These are phyloP conservation scores for Acropora yongei DNA, from an alignment of 64 coral and sea anemone genomes.

Conservation along the genomic window DNA sequence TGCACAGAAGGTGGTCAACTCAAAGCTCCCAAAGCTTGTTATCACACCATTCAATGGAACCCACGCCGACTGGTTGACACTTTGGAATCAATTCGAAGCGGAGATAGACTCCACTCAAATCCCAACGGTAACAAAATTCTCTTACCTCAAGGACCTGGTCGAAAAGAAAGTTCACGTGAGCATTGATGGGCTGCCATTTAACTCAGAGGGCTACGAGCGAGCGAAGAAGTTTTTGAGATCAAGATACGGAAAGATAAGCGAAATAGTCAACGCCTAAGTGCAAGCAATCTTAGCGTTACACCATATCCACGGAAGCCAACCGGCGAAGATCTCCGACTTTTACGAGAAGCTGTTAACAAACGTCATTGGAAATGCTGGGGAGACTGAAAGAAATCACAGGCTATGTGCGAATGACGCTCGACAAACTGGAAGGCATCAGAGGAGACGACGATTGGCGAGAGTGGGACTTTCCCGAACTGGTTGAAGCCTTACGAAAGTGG, in stretches of 20 bases:
- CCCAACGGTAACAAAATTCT: conserved; percentile 63
- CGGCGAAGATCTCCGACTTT: background rate
- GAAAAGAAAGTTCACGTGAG: conserved; percentile 28
- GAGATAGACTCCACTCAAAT: conserved; percentile 57
- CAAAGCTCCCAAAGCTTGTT: background rate
- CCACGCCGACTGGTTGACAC: conserved; percentile 36
- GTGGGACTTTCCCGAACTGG: conserved; percentile 48
- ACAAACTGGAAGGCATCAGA: conserved; percentile 57
- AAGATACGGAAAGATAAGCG: background rate
- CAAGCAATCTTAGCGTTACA: background rate
- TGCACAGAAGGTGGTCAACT: background rate
- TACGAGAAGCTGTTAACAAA: background rate
- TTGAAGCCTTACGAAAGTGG: conserved; percentile 56
- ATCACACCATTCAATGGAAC: conserved; percentile 64
- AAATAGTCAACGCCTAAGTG: conserved; percentile 7
- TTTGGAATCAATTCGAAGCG: conserved; percentile 59
- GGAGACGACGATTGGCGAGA: conserved; percentile 60
- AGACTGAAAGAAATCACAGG: conserved; percentile 49
- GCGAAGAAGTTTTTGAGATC: background rate
- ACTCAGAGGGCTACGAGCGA: conserved; percentile 6
- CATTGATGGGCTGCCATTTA: background rate
- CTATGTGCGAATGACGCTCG: conserved; percentile 34
- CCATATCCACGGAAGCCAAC: background rate
- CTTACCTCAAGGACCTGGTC: conserved; percentile 66
- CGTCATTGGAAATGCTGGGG: conserved; percentile 8